A percentile compares a stretch with the other conserved stretches of the same genome.
These are phyloP conservation scores for Cottus gobio DNA, from an alignment of 2,113 vertebrate species.

Conservation along the genomic window DNA sequence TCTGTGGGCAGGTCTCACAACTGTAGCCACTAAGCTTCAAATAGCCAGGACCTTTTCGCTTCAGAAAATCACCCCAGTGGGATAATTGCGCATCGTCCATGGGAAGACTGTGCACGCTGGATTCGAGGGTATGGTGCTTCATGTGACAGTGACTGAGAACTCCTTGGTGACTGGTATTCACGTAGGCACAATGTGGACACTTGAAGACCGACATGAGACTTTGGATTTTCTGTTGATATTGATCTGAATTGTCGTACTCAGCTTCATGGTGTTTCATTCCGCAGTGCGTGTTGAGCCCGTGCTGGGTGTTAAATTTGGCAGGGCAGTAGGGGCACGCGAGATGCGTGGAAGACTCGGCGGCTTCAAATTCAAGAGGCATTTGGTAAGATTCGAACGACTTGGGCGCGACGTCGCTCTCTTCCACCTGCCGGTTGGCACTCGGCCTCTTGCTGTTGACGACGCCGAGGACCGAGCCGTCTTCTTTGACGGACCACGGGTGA, in stretches of 20 bases:
- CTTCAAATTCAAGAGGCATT: conserved; percentile 79
- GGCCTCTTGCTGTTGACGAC: conserved; percentile 84
- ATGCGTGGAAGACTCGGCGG: conserved; percentile 72
- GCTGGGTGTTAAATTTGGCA: conserved; percentile 83
- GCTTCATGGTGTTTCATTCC: conserved; percentile 86
- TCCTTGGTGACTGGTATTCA: conserved; percentile 88
- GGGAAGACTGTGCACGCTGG: conserved; percentile 86
- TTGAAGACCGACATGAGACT: conserved; percentile 79
- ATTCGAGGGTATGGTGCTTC: conserved; percentile 82
- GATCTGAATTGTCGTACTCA: conserved; percentile 74
- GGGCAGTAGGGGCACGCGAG: conserved; percentile 86
- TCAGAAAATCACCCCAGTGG: conserved; percentile 74
- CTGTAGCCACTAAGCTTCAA: conserved; percentile 86
- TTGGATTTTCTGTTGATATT: conserved; percentile 71
- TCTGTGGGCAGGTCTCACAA: conserved; percentile 89
- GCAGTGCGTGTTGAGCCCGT: conserved; percentile 85
- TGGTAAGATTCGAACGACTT: conserved; percentile 50
- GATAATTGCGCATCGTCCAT: conserved; percentile 83
- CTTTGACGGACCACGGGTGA: conserved; percentile 89
- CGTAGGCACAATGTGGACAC: conserved; percentile 89
- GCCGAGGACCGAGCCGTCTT: conserved; percentile 87
- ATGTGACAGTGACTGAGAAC: conserved; percentile 92
- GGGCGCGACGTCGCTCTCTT: conserved; percentile 59
- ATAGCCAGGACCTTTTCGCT: conserved; percentile 67
- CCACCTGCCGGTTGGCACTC: conserved; percentile 61